Base-by-base conservation (phyloP, 2,113 vertebrate genomes). In the Malaclemys terrapin region DNA sequence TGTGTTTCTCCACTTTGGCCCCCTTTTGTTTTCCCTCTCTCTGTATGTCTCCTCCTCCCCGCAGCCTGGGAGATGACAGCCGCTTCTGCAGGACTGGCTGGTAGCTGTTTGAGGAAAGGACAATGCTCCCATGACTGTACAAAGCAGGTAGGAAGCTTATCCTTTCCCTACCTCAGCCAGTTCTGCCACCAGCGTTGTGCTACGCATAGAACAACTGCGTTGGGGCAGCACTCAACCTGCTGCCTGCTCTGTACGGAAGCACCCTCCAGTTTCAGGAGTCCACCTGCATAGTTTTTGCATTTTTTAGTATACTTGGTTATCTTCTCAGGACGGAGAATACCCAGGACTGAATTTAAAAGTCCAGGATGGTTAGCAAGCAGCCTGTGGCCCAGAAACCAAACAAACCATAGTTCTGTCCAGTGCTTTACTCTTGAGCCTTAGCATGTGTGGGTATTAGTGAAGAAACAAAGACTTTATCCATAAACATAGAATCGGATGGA, bases 401-500 rank as follows among this genome's bases (percentile, higher is more conserved):
- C 42, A 45, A 45, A 47, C 25, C 42, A 47, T 78, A 47, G 42
- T 47, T 78, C 45, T 47, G 22, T 78, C 24, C 42, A 29, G 42
- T 47, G 38, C 42, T 78, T 78, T 29, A 78, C 13, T 78, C 45
- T 47, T 78, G 24, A 47, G 45, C 10, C 24, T 78, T 47, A 47
- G 10, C 24, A 6, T 45, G 12, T 11, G 2, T 76, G 72, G 24
- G 38, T 76, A 27, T 14, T 76, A 47, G 25, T 76, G 27, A 47
- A 78, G 75, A 78, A 47, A 78, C 42, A 78, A 78, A 27, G 75
- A 7, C 24, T 78, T 47, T 78, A 38, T 25, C 45, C 24, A 47
- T 25, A 78, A 47, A 47, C 0, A 0, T 87, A 79, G 79, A 84
- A 62, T 75, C 2, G 0, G 75, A 87, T 0, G 1, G 50, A 16